Evolutionary conservation across 2,797 vertebrate genomes (phyloP).

Genomic region (Enteromius viviparus): DNA sequence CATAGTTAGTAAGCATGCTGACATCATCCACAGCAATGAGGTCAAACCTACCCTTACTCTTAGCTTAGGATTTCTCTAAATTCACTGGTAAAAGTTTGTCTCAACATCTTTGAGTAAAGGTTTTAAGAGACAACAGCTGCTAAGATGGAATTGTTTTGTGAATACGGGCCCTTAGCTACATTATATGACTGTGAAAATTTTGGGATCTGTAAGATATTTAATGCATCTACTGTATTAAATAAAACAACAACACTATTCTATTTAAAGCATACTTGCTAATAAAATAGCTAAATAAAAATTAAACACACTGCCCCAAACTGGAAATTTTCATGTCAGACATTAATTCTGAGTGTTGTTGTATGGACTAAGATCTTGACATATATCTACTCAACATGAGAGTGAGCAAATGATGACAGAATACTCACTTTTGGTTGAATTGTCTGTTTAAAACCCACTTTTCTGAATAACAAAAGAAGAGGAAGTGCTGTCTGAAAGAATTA

Average conservation of each 20-base stretch:
- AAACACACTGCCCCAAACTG: too few species aligned
- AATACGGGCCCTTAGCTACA: too few species aligned
- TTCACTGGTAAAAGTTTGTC: too few species aligned
- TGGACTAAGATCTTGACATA: neutral
- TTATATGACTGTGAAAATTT: neutral
- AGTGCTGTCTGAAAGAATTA: neutral
- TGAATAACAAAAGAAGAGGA: neutral
- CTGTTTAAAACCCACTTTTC: neutral
- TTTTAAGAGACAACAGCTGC: too few species aligned
- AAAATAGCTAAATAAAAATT: too few species aligned
- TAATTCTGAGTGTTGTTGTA: neutral
- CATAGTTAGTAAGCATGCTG: too few species aligned
- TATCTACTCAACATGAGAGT: neutral
- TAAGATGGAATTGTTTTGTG: too few species aligned
- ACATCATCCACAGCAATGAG: too few species aligned
- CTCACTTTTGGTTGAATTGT: neutral
- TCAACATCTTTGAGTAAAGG: too few species aligned
- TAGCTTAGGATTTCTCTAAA: too few species aligned
- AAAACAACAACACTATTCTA: neutral
- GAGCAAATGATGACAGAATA: neutral
- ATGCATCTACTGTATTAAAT: neutral
- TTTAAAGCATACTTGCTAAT: too few species aligned
- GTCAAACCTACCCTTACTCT: too few species aligned
- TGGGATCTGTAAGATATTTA: neutral
- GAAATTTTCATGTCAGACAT: neutral